These are phyloP conservation scores for Mimachlamys varia DNA, from an alignment of 2,888 invertebrate species.

Conservation along the genomic window DNA sequence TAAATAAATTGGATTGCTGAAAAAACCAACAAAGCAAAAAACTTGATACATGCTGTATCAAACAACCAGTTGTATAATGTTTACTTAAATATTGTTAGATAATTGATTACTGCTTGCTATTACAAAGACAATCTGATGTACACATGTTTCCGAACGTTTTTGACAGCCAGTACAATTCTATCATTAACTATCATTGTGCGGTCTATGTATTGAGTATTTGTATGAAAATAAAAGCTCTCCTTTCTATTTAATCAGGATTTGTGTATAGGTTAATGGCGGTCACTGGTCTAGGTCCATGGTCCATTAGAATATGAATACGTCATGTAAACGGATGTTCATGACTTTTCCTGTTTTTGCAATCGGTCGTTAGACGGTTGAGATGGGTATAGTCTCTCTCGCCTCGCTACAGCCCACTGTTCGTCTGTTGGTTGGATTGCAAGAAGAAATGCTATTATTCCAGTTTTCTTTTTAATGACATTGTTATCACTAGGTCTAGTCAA, in stretches of 20 bases:
- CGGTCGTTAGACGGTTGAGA: neutral
- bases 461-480: neutral
- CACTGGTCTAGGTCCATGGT: neutral
- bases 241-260: neutral
- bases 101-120: no score
- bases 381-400: neutral
- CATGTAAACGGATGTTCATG: neutral
- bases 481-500: neutral
- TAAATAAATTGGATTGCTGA: no score
- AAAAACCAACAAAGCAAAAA: no score
- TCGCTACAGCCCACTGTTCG: no score
- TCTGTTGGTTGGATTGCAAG: neutral
- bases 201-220: neutral
- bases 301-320: neutral
- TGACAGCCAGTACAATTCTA: neutral
- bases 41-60: no score
- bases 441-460: neutral
- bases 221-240: neutral
- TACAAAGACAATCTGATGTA: no score
- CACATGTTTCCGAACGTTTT: no score
- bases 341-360: no score
- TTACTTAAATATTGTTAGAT: no score
- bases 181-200: neutral
- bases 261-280: neutral
- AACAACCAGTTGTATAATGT: no score